Evolutionary conservation across 1,140 invertebrate genomes (phyloP), one percentile per base, ranked within the genome.

Genomic region (Babylonia areolata): DNA sequence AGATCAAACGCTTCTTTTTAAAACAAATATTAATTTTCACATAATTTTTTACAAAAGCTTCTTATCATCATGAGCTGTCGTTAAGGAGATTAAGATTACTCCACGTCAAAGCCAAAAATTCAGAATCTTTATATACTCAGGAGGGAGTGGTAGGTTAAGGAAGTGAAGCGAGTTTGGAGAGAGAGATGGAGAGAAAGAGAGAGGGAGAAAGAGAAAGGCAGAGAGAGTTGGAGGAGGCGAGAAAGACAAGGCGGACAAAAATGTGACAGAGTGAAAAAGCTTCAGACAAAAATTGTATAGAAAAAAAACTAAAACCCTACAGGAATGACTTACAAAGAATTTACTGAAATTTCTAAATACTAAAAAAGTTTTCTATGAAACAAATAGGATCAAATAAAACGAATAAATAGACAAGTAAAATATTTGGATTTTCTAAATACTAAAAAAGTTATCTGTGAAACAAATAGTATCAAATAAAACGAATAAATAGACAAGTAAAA

Each of bases 191-290:
- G 73, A 20, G 3, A 20, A 17, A 1, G 73, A 77, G 73, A 77
- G n/a, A 6, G 17, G 31, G 73, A 77, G 73, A 3, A n/a, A 3
- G 39, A 33, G 71, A 75, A 28, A 37, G 37, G 28, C 6, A 37
- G 71, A 75, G 71, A 75, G 71, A 75, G 71, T n/a, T n/a, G 28
- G 71, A 75, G 71, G 12, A 28, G 28, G 71, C 6, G 37, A 75
- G 71, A 33, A 28, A 75, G 71, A 33, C 6, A 75, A 28, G 28
- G 71, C 6, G 71, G 28, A 28, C 6, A 28, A 75, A 6, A 33
- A 28, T 11, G 9, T 11, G 71, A 75, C 31, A 75, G 71, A 37
- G 6, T 9, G 37, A 37, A 6, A 37, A 28, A 37, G 9, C 6
- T 6, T 11, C 31, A 33, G 71, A 51, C 46, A 51, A 20, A 51